Evolutionary conservation across 2,113 vertebrate genomes (phyloP).

Genomic region (Verasper variegatus): DNA sequence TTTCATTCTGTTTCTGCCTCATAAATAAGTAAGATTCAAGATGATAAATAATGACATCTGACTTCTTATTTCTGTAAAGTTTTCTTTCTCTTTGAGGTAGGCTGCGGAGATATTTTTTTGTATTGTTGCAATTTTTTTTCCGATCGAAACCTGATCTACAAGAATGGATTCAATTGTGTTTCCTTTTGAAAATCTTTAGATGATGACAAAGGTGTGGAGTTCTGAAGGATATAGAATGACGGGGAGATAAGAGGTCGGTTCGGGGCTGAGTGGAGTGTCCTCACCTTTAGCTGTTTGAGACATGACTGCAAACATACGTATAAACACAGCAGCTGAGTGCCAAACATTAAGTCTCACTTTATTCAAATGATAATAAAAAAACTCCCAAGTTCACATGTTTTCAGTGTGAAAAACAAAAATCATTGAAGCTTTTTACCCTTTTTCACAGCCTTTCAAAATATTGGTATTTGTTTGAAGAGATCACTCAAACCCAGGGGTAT

Average conservation of each 20-base stretch:
- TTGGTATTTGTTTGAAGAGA: no score
- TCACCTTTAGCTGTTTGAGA: slow-evolving; percentile 77
- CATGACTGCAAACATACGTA: slow-evolving; percentile 22
- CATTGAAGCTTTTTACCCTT: no score
- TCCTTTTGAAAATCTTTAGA: background rate
- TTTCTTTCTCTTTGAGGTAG: slow-evolving; percentile 52
- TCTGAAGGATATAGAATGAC: slow-evolving; percentile 11
- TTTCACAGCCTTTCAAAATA: no score
- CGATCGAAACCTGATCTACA: no score
- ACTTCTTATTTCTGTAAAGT: slow-evolving; percentile 73
- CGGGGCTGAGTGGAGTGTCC: slow-evolving; percentile 83
- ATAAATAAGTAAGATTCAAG: slow-evolving; percentile 83
- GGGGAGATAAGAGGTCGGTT: slow-evolving; percentile 40
- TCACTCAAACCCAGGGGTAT: no score
- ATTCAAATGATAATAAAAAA: background rate
- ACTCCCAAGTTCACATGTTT: background rate
- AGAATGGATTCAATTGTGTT: slow-evolving; percentile 1
- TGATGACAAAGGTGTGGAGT: slow-evolving; percentile 4
- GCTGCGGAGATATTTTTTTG: slow-evolving; percentile 20
- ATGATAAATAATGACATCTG: slow-evolving; percentile 86
- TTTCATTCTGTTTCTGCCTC: slow-evolving; percentile 83
- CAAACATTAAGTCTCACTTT: background rate
- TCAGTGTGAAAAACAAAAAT: background rate
- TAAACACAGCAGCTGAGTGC: background rate
- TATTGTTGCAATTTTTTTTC: background rate